These are phyloP conservation scores for Drosophila anceps DNA, from an alignment of 2,888 invertebrate species.

Conservation along the genomic window DNA sequence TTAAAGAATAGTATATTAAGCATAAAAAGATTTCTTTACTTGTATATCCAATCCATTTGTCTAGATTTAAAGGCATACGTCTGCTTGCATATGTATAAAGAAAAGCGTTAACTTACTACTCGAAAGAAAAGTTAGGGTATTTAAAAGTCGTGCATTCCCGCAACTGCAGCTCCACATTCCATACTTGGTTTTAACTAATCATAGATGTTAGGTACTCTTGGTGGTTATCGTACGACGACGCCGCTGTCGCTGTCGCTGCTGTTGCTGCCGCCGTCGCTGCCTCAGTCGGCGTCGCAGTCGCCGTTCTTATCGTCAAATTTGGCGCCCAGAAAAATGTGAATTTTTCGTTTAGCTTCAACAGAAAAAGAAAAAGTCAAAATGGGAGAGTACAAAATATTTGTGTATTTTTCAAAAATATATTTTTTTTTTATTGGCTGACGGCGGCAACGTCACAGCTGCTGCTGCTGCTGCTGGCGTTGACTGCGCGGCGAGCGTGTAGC, in stretches of 20 bases:
- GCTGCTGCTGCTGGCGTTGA: slow-evolving; percentile 30
- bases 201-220: slow-evolving; percentile 14
- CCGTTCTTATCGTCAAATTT: slow-evolving; percentile 48
- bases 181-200: slow-evolving; percentile 22
- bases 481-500: slow-evolving; percentile 16
- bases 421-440: slow-evolving; percentile 61
- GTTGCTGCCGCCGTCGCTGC: slow-evolving; percentile 32
- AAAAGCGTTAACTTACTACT: rapidly evolving
- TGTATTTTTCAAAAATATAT: slow-evolving; percentile 73
- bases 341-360: slow-evolving; percentile 17
- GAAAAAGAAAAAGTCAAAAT: slow-evolving; percentile 5
- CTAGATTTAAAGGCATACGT: not conserved
- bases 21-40: not conserved
- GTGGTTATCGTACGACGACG: slow-evolving; percentile 51
- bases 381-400: slow-evolving; percentile 14
- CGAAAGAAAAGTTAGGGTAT: not conserved
- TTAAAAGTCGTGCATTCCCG: not conserved
- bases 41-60: rapidly evolving
- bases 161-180: too few relatives aligned
- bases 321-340: slow-evolving; percentile 30
- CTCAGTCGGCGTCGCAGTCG: slow-evolving; percentile 33
- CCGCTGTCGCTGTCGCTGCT: slow-evolving; percentile 37
- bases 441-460: slow-evolving; percentile 26
- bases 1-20: not conserved
- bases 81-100: too few relatives aligned